Base-by-base conservation (phyloP, 2,888 invertebrate species). In the Slavum lentiscoides region DNA sequence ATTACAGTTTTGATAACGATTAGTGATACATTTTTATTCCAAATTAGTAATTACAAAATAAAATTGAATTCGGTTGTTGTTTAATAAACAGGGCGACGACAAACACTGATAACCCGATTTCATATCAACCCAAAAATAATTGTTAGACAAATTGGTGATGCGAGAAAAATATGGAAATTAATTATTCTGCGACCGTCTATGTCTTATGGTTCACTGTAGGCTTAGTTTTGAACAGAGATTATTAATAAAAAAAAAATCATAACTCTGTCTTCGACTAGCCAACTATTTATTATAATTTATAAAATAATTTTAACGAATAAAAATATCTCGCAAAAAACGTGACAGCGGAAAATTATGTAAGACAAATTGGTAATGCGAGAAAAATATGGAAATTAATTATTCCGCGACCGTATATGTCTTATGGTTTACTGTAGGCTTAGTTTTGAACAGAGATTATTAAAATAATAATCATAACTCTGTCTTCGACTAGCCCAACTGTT, bases 101-200 rank as follows among this genome's bases (percentile, higher is more conserved):
- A 11, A 49, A 11, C 19, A 5, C 3, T 19, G 19, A 7, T 55
- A 55, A 30, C 30, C 30, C 30, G 4, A 30, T 49, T 19, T 55
- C 55, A 7, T 55, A 3, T 19, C 4, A 55, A 55, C 2, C 5
- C 7, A 55, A 8, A 19, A 55, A 17, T 5, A 39, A 81, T 58
- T 69, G 55, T 82, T 64, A 49, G 49, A 62, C 74, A 74, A 62
- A 62, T 74, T 74, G 74, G 74, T 74, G 53, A 30, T 74, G 74
- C 74, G 23, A 19, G 21, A 61, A 62, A 62, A 21, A 4, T 39
- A 74, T 74, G 11, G 43, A 19, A 74, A 49, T 64, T 30, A 64
- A 19, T 23, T 74, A n/a, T 53, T 62, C 39, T n/a, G 74, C 66
- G 74, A 75, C 74, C 74, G 74, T 75, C 7, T 55, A 9, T 5